Conservation (phyloP, 1,140 invertebrate species). For the Nylanderia fulva region DNA sequence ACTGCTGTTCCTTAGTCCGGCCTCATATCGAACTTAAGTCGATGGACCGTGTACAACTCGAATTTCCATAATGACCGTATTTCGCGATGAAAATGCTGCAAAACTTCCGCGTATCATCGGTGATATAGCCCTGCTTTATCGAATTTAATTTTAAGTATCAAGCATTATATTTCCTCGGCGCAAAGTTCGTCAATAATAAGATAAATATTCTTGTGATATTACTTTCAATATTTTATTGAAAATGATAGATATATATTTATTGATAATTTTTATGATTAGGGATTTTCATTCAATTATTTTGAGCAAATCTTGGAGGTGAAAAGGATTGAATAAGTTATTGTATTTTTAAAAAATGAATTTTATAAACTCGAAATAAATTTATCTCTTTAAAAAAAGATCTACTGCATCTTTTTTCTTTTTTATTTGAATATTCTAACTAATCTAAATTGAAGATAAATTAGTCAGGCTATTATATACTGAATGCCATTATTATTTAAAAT, state of each 20-base stretch:
- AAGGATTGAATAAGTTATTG: neutral
- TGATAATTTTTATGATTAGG: neutral
- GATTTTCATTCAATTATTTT: neutral
- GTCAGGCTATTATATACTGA: neutral
- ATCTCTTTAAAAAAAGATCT: neutral
- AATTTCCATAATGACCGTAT: constrained; percentile 61
- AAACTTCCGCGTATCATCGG: constrained; percentile 46
- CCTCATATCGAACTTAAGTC: constrained; percentile 21
- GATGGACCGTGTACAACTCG: constrained; percentile 13
- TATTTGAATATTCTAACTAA: neutral
- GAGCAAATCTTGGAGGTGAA: neutral
- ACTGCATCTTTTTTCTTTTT: neutral
- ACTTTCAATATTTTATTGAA: neutral
- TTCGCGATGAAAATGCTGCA: neutral
- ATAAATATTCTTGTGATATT: neutral
- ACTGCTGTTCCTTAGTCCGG: constrained; percentile 23
- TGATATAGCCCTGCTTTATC: constrained; percentile 22
- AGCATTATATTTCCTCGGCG: neutral
- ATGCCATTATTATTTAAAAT: neutral
- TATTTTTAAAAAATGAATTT: neutral
- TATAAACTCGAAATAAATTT: neutral
- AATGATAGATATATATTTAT: too few species aligned
- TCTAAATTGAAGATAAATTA: neutral
- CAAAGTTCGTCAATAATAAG: neutral
- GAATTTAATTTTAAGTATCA: constrained; percentile 52